Base-by-base conservation (phyloP, 2,888 invertebrate species). In the Sericinus montela region DNA sequence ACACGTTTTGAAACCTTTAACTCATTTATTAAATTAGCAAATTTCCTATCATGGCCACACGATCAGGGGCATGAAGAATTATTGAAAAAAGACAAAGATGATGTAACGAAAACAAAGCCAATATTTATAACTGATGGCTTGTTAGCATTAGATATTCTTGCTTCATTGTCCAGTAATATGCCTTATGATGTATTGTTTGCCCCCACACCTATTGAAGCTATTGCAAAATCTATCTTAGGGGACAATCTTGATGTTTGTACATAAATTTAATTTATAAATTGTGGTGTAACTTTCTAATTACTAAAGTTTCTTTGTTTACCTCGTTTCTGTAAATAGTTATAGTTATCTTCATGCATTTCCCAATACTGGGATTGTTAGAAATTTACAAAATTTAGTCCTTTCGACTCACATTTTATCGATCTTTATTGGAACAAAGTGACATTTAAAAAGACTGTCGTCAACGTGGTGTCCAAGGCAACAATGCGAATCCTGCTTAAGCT, bases 91-190 rank as follows among this genome's bases (percentile, higher is more conserved):
- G 4, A 54, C 10, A 2, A 52, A n/a, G 30, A 39, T 6, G 37
- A 52, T 28, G 51, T 53, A 23, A 30, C 3, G n/a, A 64, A 57
- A 47, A 57, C 48, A 13, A 75, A 69, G 45, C 76, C 79, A 25
- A 68, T 86, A 30, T 66, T 87, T 11, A 57, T 86, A 38, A 62
- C 72, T n/a, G 86, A 87, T 60, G 86, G 87, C 30, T 60, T 87
- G 36, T 57, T 79, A 11, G 61, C 72, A 8, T 54, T 86, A 46
- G 74, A 84, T 56, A 76, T 86, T 52, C 41, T 87, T 16, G 65
- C 63, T 41, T 64, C 65, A 23, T 52, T 83, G 36, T 73, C 78
- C 5, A 71, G 66, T 44, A 65, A 71, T 55, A 49, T 85, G 49
- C 74, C 82, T n/a, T 15, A 53, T 3, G 75, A 79, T 51, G 48